These are phyloP conservation scores for Emydura subglobosa DNA, from an alignment of 2,113 vertebrate species.

Conservation along the genomic window DNA sequence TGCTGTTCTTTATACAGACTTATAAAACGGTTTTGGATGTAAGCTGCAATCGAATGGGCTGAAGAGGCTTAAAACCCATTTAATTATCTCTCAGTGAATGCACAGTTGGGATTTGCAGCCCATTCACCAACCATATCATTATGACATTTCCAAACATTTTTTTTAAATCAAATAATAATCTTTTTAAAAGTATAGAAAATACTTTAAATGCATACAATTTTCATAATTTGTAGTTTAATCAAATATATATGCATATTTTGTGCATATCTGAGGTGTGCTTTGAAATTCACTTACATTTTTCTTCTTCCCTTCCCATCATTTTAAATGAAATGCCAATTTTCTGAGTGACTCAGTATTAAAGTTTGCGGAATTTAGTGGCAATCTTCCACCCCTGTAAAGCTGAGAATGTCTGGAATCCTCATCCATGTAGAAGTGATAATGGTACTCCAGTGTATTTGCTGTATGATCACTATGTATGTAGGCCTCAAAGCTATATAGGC, in stretches of 20 bases:
- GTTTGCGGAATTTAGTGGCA: not conserved
- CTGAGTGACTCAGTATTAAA: not conserved
- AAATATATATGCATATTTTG: not conserved
- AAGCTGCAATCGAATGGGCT: not conserved
- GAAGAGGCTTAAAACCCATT: not conserved
- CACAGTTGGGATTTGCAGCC: not conserved
- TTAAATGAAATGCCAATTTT: not conserved
- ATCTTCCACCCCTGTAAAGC: not conserved
- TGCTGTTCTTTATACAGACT: not conserved
- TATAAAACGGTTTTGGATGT: not conserved
- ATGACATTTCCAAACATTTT: not conserved
- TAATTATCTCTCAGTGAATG: not conserved
- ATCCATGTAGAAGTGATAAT: too few species aligned
- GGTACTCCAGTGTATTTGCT: too few species aligned
- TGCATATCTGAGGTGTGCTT: not conserved
- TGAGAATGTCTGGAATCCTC: not conserved
- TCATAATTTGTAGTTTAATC: not conserved
- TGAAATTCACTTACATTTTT: not conserved
- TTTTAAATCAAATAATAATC: not conserved
- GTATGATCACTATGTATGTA: too few species aligned
- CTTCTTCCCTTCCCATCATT: not conserved
- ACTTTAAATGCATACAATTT: not conserved
- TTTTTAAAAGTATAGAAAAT: not conserved
- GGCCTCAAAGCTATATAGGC: too few species aligned
- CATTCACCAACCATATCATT: not conserved